Conservation (phyloP, 2,113 vertebrate genomes). For the Plestiodon gilberti region DNA sequence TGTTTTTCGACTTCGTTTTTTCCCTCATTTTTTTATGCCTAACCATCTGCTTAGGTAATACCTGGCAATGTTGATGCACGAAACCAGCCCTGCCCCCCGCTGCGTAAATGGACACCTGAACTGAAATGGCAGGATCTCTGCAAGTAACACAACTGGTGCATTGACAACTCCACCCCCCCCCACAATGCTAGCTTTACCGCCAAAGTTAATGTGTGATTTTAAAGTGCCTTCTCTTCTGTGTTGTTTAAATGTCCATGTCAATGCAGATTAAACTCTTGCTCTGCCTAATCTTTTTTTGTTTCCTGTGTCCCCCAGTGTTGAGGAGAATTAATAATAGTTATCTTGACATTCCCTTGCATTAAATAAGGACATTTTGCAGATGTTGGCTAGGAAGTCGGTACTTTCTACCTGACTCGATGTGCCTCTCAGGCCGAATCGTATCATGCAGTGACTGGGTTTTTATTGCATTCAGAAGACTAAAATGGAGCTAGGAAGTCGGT, state of each 20-base stretch:
- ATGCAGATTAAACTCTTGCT: neutral
- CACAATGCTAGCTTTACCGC: neutral
- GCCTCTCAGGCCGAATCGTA: neutral
- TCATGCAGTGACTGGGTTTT: neutral
- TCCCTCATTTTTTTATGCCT: neutral
- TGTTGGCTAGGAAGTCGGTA: neutral
- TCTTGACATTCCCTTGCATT: neutral
- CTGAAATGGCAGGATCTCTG: accelerated
- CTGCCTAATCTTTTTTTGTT: neutral
- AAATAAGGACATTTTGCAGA: neutral
- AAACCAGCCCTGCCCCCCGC: neutral
- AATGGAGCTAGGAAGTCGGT: neutral
- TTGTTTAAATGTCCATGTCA: neutral
- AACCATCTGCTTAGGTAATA: slow-evolving; percentile 40
- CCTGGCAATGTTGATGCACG: neutral
- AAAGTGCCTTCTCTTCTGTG: neutral
- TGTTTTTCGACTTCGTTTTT: slow-evolving; percentile 14
- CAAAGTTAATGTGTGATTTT: neutral
- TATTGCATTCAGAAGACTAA: neutral
- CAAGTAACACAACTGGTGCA: accelerated
- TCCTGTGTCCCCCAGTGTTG: neutral
- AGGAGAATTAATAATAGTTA: neutral
- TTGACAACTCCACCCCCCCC: neutral
- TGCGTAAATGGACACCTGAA: neutral
- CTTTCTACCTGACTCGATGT: neutral